Conservation (phyloP, 2,113 vertebrate genomes). For the Uria lomvia region DNA sequence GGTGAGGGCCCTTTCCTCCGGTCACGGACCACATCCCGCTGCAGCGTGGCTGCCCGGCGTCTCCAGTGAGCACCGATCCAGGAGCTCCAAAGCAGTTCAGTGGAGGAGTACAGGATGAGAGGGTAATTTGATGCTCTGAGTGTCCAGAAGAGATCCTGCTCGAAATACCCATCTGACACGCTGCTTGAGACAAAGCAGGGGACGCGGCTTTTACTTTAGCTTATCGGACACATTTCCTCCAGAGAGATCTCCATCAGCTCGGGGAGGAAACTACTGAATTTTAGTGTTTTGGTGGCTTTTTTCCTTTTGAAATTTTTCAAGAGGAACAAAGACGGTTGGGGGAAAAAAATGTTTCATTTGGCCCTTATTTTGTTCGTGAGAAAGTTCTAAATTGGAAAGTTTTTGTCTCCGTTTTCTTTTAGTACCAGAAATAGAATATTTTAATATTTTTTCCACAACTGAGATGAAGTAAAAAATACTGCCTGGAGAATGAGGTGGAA, state of each 20-base stretch:
- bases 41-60: accelerated
- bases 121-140: conserved; percentile 42
- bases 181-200: conserved; percentile 54
- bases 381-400: neutral
- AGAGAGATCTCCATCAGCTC: conserved; percentile 56
- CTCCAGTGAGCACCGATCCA: accelerated
- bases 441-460: neutral
- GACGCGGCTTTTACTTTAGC: conserved; percentile 26
- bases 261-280: neutral
- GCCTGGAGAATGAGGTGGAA: neutral
- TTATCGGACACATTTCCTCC: conserved; percentile 52
- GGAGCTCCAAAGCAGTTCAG: neutral
- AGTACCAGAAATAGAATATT: neutral
- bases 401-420: neutral
- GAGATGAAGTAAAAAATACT: neutral
- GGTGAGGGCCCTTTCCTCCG: accelerated
- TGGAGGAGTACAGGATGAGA: neutral
- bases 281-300: conserved; percentile 15
- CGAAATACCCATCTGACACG: conserved; percentile 53
- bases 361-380: neutral
- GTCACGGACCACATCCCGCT: accelerated
- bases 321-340: neutral
- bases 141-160: conserved; percentile 30
- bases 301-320: neutral
- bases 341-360: neutral